Evolutionary conservation across 2,888 invertebrate species (phyloP), one percentile per base, ranked within the genome.

Genomic region (Mycalesis mineus): DNA sequence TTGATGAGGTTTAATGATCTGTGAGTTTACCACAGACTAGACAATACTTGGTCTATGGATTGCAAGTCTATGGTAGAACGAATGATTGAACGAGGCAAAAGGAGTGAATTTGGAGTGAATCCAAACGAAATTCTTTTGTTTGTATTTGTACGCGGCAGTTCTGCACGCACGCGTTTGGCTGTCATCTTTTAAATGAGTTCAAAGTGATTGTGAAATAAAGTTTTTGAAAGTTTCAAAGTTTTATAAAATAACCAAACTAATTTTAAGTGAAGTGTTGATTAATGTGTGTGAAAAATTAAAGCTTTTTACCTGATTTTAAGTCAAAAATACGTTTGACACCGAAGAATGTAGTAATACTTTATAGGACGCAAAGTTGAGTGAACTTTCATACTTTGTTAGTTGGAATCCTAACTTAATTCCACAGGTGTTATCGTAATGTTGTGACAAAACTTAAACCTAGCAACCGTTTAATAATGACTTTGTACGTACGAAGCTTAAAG

Each of bases 361-460:
- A 69, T 70, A 70, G 71, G 69, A 69, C 68, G 66, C 65, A 71
- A 80, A 88, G 87, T 87, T 87, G 81, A 88, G 84, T 88, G 86
- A 88, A 88, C 88, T 84, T 83, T 70, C 68, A 60, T 75, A 74
- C 73, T 73, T 79, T 74, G 72, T 62, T 66, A 66, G 66, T 68
- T 67, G 59, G 72, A 76, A 72, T 73, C 69, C 65, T 22, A 22
- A 76, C 72, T 71, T 69, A 81, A 81, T 85, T 81, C 84, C 79
- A 87, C 87, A 85, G 84, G 87, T 88, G 84, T 77, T 62, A 71
- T 60, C 71, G 61, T 65, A 63, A 77, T 88, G 90, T 90, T 90
- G 89, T 90, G 89, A 63, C 64, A 71, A 72, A 70, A 67, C 66
- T 72, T 69, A 80, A 80, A 75, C 89, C 79, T 89, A 86, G 88